Conservation (phyloP, 2,113 vertebrate genomes). For the Phasianus colchicus region DNA sequence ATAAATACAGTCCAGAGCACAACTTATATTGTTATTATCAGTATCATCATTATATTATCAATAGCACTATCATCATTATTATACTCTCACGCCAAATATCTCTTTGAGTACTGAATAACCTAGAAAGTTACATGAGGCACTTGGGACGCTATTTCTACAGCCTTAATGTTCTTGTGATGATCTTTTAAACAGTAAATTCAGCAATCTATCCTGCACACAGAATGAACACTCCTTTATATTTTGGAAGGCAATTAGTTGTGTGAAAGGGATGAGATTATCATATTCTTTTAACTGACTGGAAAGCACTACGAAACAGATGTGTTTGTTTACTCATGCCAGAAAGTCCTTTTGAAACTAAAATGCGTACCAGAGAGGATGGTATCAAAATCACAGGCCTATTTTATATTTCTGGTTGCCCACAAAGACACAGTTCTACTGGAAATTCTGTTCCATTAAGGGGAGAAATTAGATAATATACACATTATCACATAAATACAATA, state of each 20-base stretch:
- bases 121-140: background rate
- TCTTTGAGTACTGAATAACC: background rate
- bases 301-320: background rate
- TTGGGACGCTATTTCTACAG: background rate
- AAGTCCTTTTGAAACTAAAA: background rate
- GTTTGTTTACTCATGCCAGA: background rate
- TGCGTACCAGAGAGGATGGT: background rate
- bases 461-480: background rate
- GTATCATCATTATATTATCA: too few relatives aligned
- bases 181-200: background rate
- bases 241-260: background rate
- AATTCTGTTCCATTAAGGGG: background rate
- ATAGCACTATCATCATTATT: background rate
- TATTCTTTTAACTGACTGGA: background rate
- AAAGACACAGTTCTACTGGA: background rate
- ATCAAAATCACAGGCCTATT: background rate
- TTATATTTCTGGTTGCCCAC: background rate
- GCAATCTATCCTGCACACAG: background rate
- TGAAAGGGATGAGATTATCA: background rate
- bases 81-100: background rate
- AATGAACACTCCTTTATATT: background rate
- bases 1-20: background rate
- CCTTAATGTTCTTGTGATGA: background rate
- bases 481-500: too few relatives aligned
- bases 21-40: background rate